Conservation (phyloP, 2,113 vertebrate species). For the Barnardius zonarius region DNA sequence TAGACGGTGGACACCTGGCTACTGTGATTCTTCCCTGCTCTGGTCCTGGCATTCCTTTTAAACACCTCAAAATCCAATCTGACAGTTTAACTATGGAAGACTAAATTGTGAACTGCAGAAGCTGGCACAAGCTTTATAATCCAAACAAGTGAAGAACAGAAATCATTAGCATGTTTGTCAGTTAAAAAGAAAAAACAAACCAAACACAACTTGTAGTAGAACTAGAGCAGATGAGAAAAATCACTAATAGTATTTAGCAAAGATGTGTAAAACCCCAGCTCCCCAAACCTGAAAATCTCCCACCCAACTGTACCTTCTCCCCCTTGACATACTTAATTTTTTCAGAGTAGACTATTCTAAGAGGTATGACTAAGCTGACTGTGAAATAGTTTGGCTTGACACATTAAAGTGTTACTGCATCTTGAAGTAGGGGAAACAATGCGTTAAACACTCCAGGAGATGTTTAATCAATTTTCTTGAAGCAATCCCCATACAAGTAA, state of each 20-base stretch:
- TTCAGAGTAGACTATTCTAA: background rate
- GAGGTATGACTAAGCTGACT: background rate
- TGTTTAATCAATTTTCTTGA: background rate
- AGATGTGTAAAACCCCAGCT: background rate
- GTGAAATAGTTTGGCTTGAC: background rate
- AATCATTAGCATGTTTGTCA: background rate
- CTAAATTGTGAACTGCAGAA: background rate
- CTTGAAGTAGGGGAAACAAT: background rate
- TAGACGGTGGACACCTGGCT: background rate
- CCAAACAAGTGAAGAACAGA: background rate
- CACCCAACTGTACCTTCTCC: background rate
- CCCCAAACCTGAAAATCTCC: background rate
- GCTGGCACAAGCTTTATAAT: background rate
- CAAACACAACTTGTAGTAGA: background rate
- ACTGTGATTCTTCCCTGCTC: background rate
- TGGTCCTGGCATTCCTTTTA: background rate
- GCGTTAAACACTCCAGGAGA: background rate
- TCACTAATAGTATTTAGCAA: background rate
- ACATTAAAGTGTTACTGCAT: background rate
- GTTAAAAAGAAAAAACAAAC: background rate
- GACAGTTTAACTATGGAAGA: background rate
- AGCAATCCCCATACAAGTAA: background rate
- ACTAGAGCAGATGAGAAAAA: background rate
- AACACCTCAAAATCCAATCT: background rate
- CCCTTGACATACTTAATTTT: background rate